These are phyloP conservation scores for Daktulosphaira vitifoliae DNA, from an alignment of 1,140 invertebrate genomes.

Conservation along the genomic window DNA sequence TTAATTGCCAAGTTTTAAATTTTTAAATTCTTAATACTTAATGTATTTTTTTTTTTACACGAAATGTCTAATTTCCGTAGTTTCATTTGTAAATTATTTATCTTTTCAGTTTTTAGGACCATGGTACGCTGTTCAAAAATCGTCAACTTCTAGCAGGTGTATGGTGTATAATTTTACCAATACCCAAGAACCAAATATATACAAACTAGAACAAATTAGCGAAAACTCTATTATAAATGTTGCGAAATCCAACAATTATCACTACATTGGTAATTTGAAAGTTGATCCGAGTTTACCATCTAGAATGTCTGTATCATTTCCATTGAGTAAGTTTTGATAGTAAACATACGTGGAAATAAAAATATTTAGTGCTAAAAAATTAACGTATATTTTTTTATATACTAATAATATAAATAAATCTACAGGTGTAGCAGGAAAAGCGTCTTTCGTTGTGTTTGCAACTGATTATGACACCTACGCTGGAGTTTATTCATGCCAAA, in stretches of 20 bases:
- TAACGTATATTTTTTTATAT: no score
- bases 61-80: no score
- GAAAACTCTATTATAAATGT: conserved; percentile 56
- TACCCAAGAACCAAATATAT: conserved; percentile 57
- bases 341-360: no score
- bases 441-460: conserved; percentile 61
- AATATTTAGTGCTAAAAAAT: background rate
- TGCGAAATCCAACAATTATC: conserved; percentile 54
- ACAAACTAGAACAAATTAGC: conserved; percentile 60
- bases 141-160: conserved; percentile 67
- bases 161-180: conserved; percentile 67
- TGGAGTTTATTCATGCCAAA: conserved; percentile 71
- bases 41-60: no score
- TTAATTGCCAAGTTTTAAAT: no score
- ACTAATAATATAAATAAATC: conserved; percentile 10
- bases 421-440: conserved; percentile 62
- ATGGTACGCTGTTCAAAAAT: conserved; percentile 78
- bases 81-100: no score
- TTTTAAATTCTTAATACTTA: no score
- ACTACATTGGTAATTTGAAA: conserved; percentile 62
- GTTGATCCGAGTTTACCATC: conserved; percentile 56
- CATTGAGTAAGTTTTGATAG: conserved; percentile 69
- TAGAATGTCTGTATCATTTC: conserved; percentile 64
- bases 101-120: conserved; percentile 59
- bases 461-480: conserved; percentile 69